Percentiles rank a stretch among this genome's conserved stretches.
These are phyloP conservation scores for Axinella damicornis DNA, from an alignment of 37 sponge, comb jelly and placozoan species.

Conservation along the genomic window DNA sequence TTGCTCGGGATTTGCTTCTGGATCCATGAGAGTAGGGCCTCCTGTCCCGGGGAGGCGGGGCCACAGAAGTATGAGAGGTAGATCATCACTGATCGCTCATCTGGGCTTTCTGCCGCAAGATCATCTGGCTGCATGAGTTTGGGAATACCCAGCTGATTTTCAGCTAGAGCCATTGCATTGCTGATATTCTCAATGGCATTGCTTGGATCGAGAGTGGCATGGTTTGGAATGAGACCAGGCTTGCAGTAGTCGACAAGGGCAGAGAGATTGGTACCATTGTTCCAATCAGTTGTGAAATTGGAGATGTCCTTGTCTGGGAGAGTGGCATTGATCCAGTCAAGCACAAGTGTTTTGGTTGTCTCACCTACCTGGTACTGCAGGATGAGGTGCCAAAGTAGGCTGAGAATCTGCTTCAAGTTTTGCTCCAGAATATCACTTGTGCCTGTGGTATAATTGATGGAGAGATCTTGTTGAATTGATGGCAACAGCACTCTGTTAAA, in stretches of 20 bases:
- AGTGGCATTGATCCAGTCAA: constrained; percentile 64
- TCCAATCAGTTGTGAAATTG: constrained; percentile 83
- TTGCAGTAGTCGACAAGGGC: constrained; percentile 73
- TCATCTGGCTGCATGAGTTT: constrained; percentile 58
- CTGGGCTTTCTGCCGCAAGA: constrained; percentile 57
- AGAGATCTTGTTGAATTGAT: too few species aligned
- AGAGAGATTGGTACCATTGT: constrained; percentile 63
- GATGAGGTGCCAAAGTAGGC: constrained; percentile 75
- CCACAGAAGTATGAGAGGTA: constrained; percentile 87
- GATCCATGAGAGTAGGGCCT: too few species aligned
- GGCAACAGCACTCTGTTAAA: too few species aligned
- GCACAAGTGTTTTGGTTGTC: constrained; percentile 21
- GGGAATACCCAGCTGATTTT: constrained; percentile 72
- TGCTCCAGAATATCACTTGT: constrained; percentile 56
- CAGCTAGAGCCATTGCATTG: constrained; percentile 76
- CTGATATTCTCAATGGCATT: constrained; percentile 55
- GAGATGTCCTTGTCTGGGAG: constrained; percentile 52
- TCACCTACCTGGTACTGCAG: constrained; percentile 55
- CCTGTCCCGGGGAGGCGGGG: constrained; percentile 57
- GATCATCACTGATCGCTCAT: constrained; percentile 81
- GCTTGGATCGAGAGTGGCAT: constrained; percentile 36
- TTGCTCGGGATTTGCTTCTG: constrained; percentile 51
- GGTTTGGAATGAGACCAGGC: constrained; percentile 72
- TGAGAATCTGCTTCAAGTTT: constrained; percentile 64
- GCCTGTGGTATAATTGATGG: too few species aligned